Percentiles rank a stretch among this genome's conserved stretches.
Conservation (phyloP, 2,888 invertebrate species). For the Drosophila neotestacea region DNA sequence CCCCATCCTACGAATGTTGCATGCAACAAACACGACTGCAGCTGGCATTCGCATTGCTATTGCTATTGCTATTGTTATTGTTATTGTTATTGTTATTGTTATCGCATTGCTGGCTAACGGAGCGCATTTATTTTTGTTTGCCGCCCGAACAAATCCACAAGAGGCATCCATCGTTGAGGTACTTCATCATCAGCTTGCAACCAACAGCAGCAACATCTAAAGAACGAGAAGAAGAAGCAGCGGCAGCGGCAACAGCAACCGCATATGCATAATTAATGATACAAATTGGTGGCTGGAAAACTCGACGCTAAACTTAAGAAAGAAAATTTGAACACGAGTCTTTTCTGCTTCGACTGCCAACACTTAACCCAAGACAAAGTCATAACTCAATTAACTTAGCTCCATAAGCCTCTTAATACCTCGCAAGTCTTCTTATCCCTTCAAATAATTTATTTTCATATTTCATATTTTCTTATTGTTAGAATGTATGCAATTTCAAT, state of each 20-base stretch:
- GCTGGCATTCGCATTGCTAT: conserved; percentile 45
- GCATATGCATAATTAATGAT: conserved; percentile 56
- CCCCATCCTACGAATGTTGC: conserved; percentile 29
- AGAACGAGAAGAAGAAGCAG: not conserved
- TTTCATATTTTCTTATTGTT: not conserved
- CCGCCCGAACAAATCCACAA: conserved; percentile 66
- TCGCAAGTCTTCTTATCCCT: not conserved
- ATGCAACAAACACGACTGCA: conserved; percentile 27
- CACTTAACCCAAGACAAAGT: not conserved
- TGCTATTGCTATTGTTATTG: conserved; percentile 44
- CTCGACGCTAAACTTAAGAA: conserved; percentile 3
- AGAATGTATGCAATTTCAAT: not conserved
- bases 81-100: conserved; percentile 67
- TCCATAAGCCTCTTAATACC: not conserved
- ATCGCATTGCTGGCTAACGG: conserved; percentile 52
- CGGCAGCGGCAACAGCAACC: conserved; percentile 8
- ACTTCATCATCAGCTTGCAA: conserved; percentile 30
- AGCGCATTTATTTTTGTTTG: conserved; percentile 68
- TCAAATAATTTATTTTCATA: conserved; percentile 1
- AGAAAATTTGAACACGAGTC: not conserved
- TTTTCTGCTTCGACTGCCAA: not conserved
- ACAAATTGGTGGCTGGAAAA: conserved; percentile 44
- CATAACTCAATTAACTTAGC: conserved; percentile 10
- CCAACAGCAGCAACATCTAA: conserved; percentile 3
- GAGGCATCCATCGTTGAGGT: conserved; percentile 44